A percentile compares a stretch with the other conserved stretches of the same genome.
These are phyloP conservation scores for Aquatica leii DNA, from an alignment of 2,888 invertebrate species.

Conservation along the genomic window DNA sequence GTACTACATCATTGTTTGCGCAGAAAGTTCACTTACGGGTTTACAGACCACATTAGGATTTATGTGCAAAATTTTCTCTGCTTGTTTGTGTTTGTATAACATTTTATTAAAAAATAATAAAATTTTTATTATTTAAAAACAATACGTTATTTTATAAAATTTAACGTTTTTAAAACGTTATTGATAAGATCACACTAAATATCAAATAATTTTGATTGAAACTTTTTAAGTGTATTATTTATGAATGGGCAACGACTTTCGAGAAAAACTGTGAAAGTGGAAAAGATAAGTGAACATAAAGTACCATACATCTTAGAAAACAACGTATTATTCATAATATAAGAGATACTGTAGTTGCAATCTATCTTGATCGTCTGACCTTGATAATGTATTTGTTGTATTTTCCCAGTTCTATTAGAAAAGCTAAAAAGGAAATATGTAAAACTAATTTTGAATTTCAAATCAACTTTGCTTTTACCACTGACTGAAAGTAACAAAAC, in stretches of 20 bases:
- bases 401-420: background rate
- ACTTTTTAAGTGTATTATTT: constrained; percentile 1
- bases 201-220: constrained; percentile 1
- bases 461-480: background rate
- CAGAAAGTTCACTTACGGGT: no score
- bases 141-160: no score
- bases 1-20: no score
- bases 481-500: background rate
- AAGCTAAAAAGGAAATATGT: background rate
- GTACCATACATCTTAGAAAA: constrained; percentile 16
- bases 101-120: no score
- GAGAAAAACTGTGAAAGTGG: background rate
- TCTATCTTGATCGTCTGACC: constrained; percentile 9
- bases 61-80: no score
- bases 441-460: constrained; percentile 2
- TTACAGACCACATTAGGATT: no score
- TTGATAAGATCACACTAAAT: no score
- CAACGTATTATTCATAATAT: constrained; percentile 14
- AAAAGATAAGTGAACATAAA: constrained; percentile 11
- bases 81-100: no score
- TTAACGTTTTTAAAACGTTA: no score
- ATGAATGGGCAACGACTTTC: constrained; percentile 7
- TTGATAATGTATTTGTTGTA: background rate
- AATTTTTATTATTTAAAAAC: no score
- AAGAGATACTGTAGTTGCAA: constrained; percentile 18